phyloP scores from a whole-genome alignment of 2,888 invertebrate species.

The Papilio protenor region DNA sequence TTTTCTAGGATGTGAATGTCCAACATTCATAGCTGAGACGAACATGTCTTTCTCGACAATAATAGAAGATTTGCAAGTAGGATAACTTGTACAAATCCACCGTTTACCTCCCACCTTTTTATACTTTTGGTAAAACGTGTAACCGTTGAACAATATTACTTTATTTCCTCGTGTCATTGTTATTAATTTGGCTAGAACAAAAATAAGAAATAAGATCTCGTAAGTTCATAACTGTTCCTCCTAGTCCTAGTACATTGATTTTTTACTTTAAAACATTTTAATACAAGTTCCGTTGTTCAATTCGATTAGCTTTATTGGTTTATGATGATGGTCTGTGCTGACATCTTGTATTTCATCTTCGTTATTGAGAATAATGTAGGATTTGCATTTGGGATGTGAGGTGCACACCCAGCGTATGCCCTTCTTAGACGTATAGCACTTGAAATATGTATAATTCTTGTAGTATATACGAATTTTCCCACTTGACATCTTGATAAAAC shows the following conservation, averaged over 20 bases:
- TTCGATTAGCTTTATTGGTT: conserved; percentile 34
- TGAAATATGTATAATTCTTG: conserved; percentile 52
- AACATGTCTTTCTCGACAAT: conserved; percentile 42
- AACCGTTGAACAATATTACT: conserved; percentile 46
- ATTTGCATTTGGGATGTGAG: conserved; percentile 53
- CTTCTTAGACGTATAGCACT: conserved; percentile 46
- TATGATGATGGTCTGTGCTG: conserved; percentile 45
- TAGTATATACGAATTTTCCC: conserved; percentile 49
- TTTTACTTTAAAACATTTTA: conserved; percentile 7
- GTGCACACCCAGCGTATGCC: conserved; percentile 54
- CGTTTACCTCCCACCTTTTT: conserved; percentile 27
- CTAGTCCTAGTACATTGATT: no score
- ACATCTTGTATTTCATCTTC: conserved; percentile 47
- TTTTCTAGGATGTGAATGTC: conserved; percentile 48
- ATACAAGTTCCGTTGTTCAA: conserved; percentile 45
- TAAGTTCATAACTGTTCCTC: no score
- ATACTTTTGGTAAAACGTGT: conserved; percentile 49
- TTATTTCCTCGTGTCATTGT: conserved; percentile 52
- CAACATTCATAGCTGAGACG: conserved; percentile 30
- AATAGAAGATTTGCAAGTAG: conserved; percentile 52
- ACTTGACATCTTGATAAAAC: conserved; percentile 1
- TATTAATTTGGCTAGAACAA: conserved; percentile 48
- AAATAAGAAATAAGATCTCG: background rate
- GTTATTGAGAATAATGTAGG: conserved; percentile 47
- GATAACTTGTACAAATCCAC: conserved; percentile 51